These are phyloP conservation scores for Labroides dimidiatus DNA, from an alignment of 2,797 vertebrate species.

Conservation along the genomic window DNA sequence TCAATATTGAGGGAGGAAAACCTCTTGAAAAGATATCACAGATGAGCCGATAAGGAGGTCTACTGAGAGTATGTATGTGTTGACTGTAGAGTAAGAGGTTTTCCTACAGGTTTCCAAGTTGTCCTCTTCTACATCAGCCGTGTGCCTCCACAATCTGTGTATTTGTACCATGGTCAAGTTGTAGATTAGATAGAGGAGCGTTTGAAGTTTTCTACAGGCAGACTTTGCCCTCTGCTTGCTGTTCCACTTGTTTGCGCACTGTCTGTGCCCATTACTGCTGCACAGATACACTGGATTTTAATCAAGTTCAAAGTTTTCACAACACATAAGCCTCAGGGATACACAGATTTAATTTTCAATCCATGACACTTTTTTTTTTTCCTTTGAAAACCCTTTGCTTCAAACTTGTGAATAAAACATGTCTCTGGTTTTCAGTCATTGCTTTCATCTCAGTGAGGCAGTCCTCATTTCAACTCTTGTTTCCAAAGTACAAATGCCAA, in stretches of 20 bases:
- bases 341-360: constrained; percentile 6
- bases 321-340: neutral
- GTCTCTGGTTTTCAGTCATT: constrained; percentile 8
- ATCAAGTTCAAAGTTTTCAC: constrained; percentile 53
- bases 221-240: constrained; percentile 82
- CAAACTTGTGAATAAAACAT: neutral
- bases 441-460: constrained; percentile 9
- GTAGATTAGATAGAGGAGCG: constrained; percentile 82
- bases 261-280: constrained; percentile 51
- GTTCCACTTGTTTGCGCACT: constrained; percentile 76
- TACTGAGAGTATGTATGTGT: neutral
- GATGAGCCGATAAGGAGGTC: neutral
- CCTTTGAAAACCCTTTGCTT: neutral
- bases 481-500: constrained; percentile 40
- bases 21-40: neutral
- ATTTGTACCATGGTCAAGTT: constrained; percentile 68
- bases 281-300: constrained; percentile 21
- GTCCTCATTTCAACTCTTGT: constrained; percentile 24
- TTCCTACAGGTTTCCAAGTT: constrained; percentile 22
- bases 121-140: constrained; percentile 27
- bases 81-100: neutral
- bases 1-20: constrained; percentile 4
- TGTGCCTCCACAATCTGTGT: constrained; percentile 61
- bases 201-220: constrained; percentile 79
- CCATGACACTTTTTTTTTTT: neutral